These are phyloP conservation scores for Agrypnia vestita DNA, from an alignment of 1,140 invertebrate genomes.

Conservation along the genomic window DNA sequence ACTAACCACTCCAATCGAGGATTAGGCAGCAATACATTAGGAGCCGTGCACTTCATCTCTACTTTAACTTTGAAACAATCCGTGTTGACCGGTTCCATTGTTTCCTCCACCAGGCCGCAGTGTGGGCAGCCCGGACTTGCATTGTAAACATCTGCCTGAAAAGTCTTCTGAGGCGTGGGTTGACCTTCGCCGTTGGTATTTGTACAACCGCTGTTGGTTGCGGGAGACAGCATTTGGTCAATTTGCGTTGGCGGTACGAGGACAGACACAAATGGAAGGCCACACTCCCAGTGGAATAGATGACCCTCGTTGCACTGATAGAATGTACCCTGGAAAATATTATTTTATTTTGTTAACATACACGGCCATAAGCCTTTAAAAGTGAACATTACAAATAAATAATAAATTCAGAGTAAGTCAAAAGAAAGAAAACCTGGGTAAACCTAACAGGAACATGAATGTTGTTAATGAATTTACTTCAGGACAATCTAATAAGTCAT, in stretches of 20 bases:
- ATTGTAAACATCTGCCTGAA: slow-evolving; percentile 34
- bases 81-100: slow-evolving; percentile 67
- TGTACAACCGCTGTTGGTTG: not conserved
- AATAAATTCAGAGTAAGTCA: too few relatives aligned
- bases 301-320: slow-evolving; percentile 81
- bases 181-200: not conserved
- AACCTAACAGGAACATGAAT: too few relatives aligned
- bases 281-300: slow-evolving; percentile 83
- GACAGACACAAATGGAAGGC: slow-evolving; percentile 66
- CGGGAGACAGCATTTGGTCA: not conserved
- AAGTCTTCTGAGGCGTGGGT: slow-evolving; percentile 5
- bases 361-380: too few relatives aligned
- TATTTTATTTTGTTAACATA: too few relatives aligned
- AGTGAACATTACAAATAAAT: too few relatives aligned
- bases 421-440: too few relatives aligned
- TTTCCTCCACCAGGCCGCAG: slow-evolving; percentile 78
- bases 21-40: slow-evolving; percentile 66
- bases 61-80: slow-evolving; percentile 63
- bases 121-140: slow-evolving; percentile 79
- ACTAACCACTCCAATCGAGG: slow-evolving; percentile 65
- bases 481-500: too few relatives aligned
- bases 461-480: too few relatives aligned
- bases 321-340: slow-evolving; percentile 79
- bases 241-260: slow-evolving; percentile 20
- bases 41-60: slow-evolving; percentile 64